phyloP scores from a whole-genome alignment of 2,888 invertebrate species.

The Rhyacophila evoluta region DNA sequence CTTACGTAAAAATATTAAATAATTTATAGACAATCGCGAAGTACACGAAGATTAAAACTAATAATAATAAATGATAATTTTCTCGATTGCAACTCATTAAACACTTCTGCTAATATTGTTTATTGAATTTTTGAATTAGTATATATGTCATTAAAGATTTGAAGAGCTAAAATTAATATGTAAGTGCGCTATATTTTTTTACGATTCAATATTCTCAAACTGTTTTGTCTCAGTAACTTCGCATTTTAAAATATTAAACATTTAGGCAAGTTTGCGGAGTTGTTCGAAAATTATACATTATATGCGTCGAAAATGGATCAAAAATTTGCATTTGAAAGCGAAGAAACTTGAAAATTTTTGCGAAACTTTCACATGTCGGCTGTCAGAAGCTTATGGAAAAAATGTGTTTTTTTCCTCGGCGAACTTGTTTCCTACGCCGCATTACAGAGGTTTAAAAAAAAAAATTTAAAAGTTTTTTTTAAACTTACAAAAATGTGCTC shows the following conservation, averaged over 20 bases:
- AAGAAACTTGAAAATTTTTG: neutral
- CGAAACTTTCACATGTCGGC: constrained; percentile 2
- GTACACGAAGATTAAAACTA: too few relatives aligned
- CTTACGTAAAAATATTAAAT: too few relatives aligned
- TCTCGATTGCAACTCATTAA: too few relatives aligned
- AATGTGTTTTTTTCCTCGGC: neutral
- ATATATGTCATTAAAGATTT: too few relatives aligned
- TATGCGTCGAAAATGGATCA: neutral
- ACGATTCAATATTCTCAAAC: neutral
- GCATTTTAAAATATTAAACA: neutral
- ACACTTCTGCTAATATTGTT: too few relatives aligned
- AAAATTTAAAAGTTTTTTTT: too few relatives aligned
- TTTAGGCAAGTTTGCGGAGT: neutral
- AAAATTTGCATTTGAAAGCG: neutral
- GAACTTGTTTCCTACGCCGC: constrained; percentile 1
- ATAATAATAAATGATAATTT: too few relatives aligned
- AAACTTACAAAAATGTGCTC: too few relatives aligned
- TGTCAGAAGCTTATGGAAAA: constrained; percentile 10
- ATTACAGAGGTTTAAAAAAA: neutral
- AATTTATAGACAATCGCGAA: too few relatives aligned
- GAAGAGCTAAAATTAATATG: too few relatives aligned
- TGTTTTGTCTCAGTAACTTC: neutral
- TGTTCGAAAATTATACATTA: neutral
- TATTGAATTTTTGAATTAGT: neutral
- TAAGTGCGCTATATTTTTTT: too few relatives aligned